Evolutionary conservation across 2,888 invertebrate genomes (phyloP), one percentile per base, ranked within the genome.

Genomic region (Lissocephala sabroskyi): DNA sequence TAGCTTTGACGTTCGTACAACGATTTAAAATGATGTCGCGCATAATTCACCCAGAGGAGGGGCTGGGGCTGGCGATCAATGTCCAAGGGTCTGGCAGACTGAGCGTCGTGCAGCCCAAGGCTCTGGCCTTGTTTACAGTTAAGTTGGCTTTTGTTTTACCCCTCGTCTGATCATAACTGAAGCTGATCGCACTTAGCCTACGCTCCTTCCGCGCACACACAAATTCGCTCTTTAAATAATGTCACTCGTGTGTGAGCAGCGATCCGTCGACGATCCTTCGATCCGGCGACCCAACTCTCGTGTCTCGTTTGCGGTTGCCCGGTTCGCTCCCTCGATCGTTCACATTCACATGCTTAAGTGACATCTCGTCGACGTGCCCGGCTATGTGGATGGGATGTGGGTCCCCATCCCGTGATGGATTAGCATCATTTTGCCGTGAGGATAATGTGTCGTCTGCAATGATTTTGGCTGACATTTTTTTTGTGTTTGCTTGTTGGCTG

Each of bases 401-500:
- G 56, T 62, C 60, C n/a, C n/a, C n/a, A n/a, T n/a, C n/a, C n/a
- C 56, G 80, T 81, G 82, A 82, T 82, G 82, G 82, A 82, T 82
- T 82, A 82, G 83, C 83, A 81, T 82, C 82, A 81, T 82, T 78
- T 79, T 63, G 70, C 62, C 54, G 63, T 64, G 79, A 65, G 78
- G 79, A 79, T 79, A 80, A 79, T 79, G 76, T 76, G 80, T 76
- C 74, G 80, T 76, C 67, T 49, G 78, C 74, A 79, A 79, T 79
- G 79, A 79, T 80, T 78, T 74, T 65, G 48, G 57, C 62, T 71
- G 75, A 73, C 76, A 77, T 64, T 50, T 54, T 54, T 45, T 39
- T 43, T 43, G 39, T 7, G 18, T 52, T 44, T 37, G 29, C 39
- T 17, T 44, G 19, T 36, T n/a, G n/a, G n/a, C n/a, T n/a, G n/a